These are phyloP conservation scores for Penaeus monodon DNA, from an alignment of 2,888 invertebrate genomes.

Conservation along the genomic window DNA sequence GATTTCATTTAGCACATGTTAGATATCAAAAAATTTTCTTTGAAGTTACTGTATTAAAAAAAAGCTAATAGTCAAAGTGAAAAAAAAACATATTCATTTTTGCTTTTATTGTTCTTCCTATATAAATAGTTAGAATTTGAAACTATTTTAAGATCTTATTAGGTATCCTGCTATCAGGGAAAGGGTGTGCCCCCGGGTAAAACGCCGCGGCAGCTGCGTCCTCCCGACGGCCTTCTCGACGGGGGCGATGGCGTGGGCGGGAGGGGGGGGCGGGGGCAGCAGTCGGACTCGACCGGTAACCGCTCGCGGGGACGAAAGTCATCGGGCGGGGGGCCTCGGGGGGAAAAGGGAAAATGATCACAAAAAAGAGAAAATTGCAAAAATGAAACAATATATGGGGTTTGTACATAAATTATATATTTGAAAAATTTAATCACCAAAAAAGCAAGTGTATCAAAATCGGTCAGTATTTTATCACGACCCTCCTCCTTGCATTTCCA, in stretches of 20 bases:
- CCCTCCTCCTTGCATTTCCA: conserved; percentile 30
- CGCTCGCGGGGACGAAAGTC: neutral
- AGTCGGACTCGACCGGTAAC: neutral
- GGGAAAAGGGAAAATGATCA: conserved; percentile 10
- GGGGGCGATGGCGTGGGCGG: too few relatives aligned
- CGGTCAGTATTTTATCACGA: conserved; percentile 2
- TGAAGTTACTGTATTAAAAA: neutral
- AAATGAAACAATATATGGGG: too few relatives aligned
- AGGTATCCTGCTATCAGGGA: too few relatives aligned
- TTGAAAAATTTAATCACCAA: neutral
- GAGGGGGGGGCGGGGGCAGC: too few relatives aligned
- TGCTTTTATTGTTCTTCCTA: neutral
- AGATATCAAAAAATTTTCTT: neutral
- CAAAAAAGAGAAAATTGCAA: too few relatives aligned
- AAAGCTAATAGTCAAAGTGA: neutral
- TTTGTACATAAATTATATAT: neutral
- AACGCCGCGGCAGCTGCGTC: too few relatives aligned
- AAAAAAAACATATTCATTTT: neutral
- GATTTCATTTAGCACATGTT: neutral
- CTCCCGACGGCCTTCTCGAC: too few relatives aligned
- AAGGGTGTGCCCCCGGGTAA: too few relatives aligned
- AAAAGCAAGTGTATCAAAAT: too few relatives aligned
- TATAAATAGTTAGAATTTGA: too few relatives aligned
- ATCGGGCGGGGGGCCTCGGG: conserved; percentile 28
- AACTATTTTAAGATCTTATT: too few relatives aligned